Evolutionary conservation across 2,888 invertebrate genomes (phyloP), one percentile per base, ranked within the genome.

Genomic region (Pegoplata infirma): DNA sequence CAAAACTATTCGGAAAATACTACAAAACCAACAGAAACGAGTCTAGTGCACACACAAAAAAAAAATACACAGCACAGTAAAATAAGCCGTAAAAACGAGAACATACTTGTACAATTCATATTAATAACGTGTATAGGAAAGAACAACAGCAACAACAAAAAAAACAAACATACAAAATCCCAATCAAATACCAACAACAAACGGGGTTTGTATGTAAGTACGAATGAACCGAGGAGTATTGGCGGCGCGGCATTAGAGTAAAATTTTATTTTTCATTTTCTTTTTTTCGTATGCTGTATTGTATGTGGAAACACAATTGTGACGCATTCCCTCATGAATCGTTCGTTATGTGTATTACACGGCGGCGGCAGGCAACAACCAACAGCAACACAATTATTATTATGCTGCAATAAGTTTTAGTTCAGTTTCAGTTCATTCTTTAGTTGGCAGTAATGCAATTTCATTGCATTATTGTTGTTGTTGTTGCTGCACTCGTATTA

Each of bases 301-400:
- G 3, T 10, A 47, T 47, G 51, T 21, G 23, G 51, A 12, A 23
- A 40, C 12, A 36, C 40, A 63, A 67, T 68, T 63, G 67, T 73
- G 77, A 77, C 72, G 72, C 72, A 72, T 72, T 77, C 67, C 44
- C 72, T 53, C 72, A 72, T 76, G 67, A 72, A 72, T 72, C 8
- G 55, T 61, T 69, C 8, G 56, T 61, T 55, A 63, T 66, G 53
- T 40, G 49, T 23, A 59, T 28, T 19, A 40, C 16, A 36, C 25
- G 2, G 19, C 56, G 28, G 28, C 32, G 58, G 47, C 28, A 61
- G 44, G 69, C 64, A 44, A 49, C 19, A 59, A 49, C 12, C 32
- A 63, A 64, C 76, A 67, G 56, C 61, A 67, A 12, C 44, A 56
- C 47, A 72, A 44, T 63, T 68, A 58, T 44, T 44, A 17, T 47